Evolutionary conservation across 2,797 vertebrate genomes (phyloP), one percentile per base, ranked within the genome.

Genomic region (Peromyscus eremicus): DNA sequence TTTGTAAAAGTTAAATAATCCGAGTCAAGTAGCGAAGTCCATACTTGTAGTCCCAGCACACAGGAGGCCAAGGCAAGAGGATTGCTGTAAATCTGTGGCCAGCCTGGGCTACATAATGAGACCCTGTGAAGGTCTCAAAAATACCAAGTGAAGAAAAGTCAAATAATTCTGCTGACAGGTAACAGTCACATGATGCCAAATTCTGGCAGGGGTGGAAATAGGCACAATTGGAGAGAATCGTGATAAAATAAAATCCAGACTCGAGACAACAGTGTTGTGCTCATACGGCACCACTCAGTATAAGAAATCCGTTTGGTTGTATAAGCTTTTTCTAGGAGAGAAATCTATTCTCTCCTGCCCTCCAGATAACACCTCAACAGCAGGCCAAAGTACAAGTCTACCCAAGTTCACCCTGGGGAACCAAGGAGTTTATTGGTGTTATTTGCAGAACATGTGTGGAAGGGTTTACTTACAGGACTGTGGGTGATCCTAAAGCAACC

Each of bases 211-310:
- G 80, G 34, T 55, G 34, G 23, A 6, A 71, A 29, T 13, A 37
- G 66, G 66, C 21, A 52, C 14, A 11, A 3, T 17, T 9, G 12
- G 46, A 71, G 66, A 55, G 55, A 71, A 37, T 11, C 14, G 1
- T 6, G 5, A 37, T 49, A 76, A 76, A 92, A 60, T 4, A 62
- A 68, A 27, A n/a, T 2, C 1, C 3, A 25, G 3, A 11, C 32
- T 12, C 19, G 32, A 12, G 6, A 8, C 27, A 6, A 0, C 2
- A 7, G 49, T 29, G 34, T 34, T 34, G 62, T 46, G 82, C 17
- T 13, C 0, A 7, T 3, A 5, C 11, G 4, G 27, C 34, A 1
- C 70, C 37, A 0, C 8, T 5, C 8, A 17, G 7, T 4, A 32
- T 5, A 60, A 49, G 87, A 32, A 75, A 62, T 19, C 34, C 37